Evolutionary conservation across 2,113 vertebrate species (phyloP), one percentile per base, ranked within the genome.

Genomic region (Pongo pygmaeus): DNA sequence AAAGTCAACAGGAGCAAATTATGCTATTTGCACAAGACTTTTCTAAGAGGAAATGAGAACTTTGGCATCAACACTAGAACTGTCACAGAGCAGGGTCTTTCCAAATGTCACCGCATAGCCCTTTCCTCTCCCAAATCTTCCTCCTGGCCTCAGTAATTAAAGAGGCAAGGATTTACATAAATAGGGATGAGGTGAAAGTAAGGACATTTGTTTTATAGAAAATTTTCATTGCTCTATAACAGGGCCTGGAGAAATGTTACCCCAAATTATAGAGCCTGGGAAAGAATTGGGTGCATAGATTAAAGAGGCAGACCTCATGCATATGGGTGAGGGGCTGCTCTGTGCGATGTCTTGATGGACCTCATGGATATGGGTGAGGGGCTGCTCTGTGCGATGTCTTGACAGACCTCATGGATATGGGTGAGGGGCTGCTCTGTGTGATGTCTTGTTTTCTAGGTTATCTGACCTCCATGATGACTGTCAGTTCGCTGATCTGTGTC

Each of bases 41-140:
- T 97, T 85, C 64, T 38, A 89, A 91, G 72, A 93, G 78, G 83
- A 93, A 89, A 92, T 89, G 38, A 89, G 87, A 91, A 86, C 79
- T 89, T 91, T 96, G 90, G 46, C 78, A 81, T 93, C 72, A 85
- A 50, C 50, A 16, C 59, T 20, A 59, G 92, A 98, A 52, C 78
- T 93, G 96, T 93, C 94, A 98, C 35, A 89, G 55, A 96, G 46
- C 57, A 84, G 57, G 84, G 57, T 93, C 90, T 94, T 93, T 94
- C 43, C 67, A 97, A 96, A 94, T 97, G 83, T 89, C 94, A 96
- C 83, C 12, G 78, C 77, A 38, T 85, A 43, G 64, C 3, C 2
- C 7, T 57, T 72, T 38, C 77, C 40, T 91, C 50, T 90, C 38
- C 30, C 16, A 88, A 17, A 14, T 96, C 40, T 48, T 92, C 7